Evolutionary conservation across 2,888 invertebrate genomes (phyloP), one percentile per base, ranked within the genome.

Genomic region (Glaucopsyche alexis): DNA sequence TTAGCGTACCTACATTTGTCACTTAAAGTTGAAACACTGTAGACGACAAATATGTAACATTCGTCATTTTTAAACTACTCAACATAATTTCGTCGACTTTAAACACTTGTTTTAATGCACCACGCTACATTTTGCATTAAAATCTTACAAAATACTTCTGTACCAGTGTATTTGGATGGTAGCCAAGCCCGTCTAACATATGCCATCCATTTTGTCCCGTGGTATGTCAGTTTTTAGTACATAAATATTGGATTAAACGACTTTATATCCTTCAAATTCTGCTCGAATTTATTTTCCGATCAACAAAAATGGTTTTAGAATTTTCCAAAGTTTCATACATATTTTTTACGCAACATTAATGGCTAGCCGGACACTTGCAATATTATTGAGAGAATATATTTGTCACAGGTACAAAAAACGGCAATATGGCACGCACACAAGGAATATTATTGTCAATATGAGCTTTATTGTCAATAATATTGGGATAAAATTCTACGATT

Each of bases 171-270:
- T 69, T 69, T 69, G 69, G 69, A 69, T 47, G 49, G 49, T 69
- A 69, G 69, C 69, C 69, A 69, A 69, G 49, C 49, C 47, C 69
- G 47, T 69, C 69, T 69, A 47, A 69, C 69, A 69, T 2, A 69
- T 69, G 69, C 69, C 69, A 69, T 69, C 69, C 69, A 69, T 69
- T 69, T 13, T 69, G 69, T 69, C 67, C 45, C 69, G 69, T 19
- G 69, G 69, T 69, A 29, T 29, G 69, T 69, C 69, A 69, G 69
- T 69, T 69, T 69, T 49, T 69, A 69, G 69, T 69, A 69, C 69
- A 69, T 69, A 45, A 69, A 69, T 69, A 19, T 49, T 69, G 45
- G 69, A 69, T 49, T 29, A 49, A 29, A 49, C 49, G 69, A 29
- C 45, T 69, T 47, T 69, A 29, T 69, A 49, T 19, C 67, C 29